phyloP scores from a whole-genome alignment of 1,140 invertebrate species.

The Drosophila lini region DNA sequence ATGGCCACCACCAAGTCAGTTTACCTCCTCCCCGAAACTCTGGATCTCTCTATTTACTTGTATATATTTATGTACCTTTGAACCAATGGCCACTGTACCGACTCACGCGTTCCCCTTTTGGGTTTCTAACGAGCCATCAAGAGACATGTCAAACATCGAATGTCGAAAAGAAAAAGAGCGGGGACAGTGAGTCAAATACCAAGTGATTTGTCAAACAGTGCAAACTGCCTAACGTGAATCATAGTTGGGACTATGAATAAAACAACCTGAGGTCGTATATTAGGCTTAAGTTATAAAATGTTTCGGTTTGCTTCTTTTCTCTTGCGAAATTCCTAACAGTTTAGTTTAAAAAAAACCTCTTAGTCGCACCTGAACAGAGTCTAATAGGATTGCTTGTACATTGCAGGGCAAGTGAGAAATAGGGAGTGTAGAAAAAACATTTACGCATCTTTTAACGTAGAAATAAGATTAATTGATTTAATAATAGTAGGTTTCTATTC shows the following conservation, averaged over 20 bases:
- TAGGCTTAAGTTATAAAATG: background rate
- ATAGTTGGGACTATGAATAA: background rate
- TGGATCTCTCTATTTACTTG: background rate
- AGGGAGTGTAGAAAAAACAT: background rate
- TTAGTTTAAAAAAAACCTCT: too few relatives aligned
- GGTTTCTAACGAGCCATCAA: slow-evolving; percentile 65
- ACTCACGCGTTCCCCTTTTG: slow-evolving; percentile 49
- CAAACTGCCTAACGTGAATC: slow-evolving; percentile 13
- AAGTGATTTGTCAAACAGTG: slow-evolving; percentile 60
- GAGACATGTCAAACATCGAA: slow-evolving; percentile 38
- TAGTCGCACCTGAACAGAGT: too few relatives aligned
- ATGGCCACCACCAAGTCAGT: slow-evolving; percentile 41
- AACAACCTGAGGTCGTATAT: background rate
- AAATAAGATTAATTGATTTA: background rate
- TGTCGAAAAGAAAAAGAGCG: slow-evolving; percentile 10
- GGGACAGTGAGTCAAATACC: slow-evolving; percentile 44
- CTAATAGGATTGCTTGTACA: background rate
- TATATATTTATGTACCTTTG: background rate
- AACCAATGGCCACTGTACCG: slow-evolving; percentile 15
- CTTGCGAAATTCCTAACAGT: background rate
- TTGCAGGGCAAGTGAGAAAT: background rate
- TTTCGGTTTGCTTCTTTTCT: background rate
- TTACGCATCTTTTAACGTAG: background rate
- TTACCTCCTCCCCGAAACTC: background rate
- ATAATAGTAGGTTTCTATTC: background rate